Evolutionary conservation across 2,888 invertebrate species (phyloP).

Genomic region (Eristalis pertinax): DNA sequence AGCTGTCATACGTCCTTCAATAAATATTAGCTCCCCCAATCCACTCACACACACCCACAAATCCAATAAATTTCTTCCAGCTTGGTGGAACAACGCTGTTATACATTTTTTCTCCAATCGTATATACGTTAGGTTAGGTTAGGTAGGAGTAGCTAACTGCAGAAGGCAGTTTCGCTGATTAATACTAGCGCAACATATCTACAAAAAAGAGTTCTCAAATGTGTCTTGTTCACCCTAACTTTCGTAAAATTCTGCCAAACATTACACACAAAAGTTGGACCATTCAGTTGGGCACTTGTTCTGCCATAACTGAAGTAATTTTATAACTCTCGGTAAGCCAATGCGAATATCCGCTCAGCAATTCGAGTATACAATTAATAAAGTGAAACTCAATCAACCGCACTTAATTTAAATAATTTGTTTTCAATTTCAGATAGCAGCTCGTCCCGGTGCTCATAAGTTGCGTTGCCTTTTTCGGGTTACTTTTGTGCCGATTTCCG

Average conservation of each 20-base stretch:
- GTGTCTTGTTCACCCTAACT: background rate
- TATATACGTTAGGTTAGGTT: no score
- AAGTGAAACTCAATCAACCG: background rate
- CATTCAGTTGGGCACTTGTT: background rate
- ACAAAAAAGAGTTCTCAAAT: no score
- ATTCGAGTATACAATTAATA: background rate
- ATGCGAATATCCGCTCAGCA: background rate
- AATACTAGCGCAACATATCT: no score
- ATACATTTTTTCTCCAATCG: no score
- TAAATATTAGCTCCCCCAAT: no score
- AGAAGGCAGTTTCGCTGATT: no score
- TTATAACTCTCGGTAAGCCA: background rate
- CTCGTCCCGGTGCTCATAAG: slow-evolving; percentile 94
- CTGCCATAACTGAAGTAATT: background rate
- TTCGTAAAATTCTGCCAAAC: background rate
- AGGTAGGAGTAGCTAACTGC: no score
- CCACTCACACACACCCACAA: no score
- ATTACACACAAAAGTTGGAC: background rate
- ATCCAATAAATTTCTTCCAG: no score
- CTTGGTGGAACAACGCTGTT: no score
- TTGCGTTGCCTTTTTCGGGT: slow-evolving; percentile 94
- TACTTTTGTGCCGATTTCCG: slow-evolving; percentile 93
- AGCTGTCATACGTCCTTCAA: no score
- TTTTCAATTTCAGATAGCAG: slow-evolving; percentile 87
- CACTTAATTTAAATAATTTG: background rate